These are phyloP conservation scores for Ornithoptera alexandrae DNA, from an alignment of 2,888 invertebrate species.

Conservation along the genomic window DNA sequence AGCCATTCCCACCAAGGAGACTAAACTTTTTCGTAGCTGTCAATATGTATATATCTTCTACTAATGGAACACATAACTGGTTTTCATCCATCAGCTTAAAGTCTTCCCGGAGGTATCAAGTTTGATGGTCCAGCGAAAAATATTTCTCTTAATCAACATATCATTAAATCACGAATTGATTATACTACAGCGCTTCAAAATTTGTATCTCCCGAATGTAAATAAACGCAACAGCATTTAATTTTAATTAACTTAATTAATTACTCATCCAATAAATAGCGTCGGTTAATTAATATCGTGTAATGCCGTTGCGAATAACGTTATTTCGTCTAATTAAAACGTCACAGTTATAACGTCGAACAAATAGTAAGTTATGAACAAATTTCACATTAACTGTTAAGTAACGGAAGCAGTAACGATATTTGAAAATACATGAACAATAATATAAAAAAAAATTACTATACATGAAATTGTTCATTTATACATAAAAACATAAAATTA, in stretches of 20 bases:
- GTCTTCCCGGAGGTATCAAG: too few relatives aligned
- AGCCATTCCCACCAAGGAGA: not conserved
- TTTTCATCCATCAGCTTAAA: too few relatives aligned
- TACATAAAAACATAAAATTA: too few relatives aligned
- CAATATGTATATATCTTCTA: not conserved
- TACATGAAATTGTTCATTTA: too few relatives aligned
- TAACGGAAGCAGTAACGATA: too few relatives aligned
- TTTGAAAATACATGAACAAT: too few relatives aligned
- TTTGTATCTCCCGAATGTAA: not conserved
- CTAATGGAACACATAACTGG: too few relatives aligned
- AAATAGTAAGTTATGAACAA: not conserved
- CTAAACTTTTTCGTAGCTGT: constrained; percentile 36
- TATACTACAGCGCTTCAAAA: too few relatives aligned
- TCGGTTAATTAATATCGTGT: not conserved
- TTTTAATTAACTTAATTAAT: constrained; percentile 4
- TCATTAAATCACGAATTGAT: too few relatives aligned
- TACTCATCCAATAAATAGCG: constrained; percentile 4
- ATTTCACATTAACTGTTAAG: not conserved
- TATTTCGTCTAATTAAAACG: constrained; percentile 2
- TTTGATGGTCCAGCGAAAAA: too few relatives aligned
- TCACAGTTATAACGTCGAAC: not conserved
- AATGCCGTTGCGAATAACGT: not conserved
- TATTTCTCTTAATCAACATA: too few relatives aligned
- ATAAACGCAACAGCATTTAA: not conserved
- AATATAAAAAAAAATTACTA: too few relatives aligned